Base-by-base conservation (phyloP, 2,888 invertebrate genomes). In the Rotaria magnacalcarata region DNA sequence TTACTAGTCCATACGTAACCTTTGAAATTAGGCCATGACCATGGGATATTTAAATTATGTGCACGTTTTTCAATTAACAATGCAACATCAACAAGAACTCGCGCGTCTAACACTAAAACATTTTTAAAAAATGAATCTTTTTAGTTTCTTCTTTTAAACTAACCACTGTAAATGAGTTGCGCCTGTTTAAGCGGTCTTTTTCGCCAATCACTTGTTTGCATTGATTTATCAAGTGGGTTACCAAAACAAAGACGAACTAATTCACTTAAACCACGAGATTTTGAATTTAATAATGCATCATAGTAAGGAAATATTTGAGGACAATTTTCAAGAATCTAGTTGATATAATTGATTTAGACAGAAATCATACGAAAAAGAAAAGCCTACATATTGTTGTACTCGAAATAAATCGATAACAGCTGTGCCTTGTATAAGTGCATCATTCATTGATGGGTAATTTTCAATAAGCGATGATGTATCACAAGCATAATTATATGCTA, bases 251-350 rank as follows among this genome's bases (percentile, higher is more conserved):
- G 24, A 54, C 80, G 85, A 4, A 86, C 86, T 21, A 86, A 58
- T 85, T 86, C 86, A 60, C 86, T 86, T 84, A 86, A 60, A 34
- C 86, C 86, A 47, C 80, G 80, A 47, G 80, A 80, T 80, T 47
- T 47, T 11, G 4, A 10, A 47, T 47, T 80, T 3, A 47, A 0
- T 80, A 21, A 21, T 34, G 6, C 19, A 67, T 67, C 14, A n/a
- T 24, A 16, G n/a, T 47, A 80, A 24, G 80, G 43, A 80, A 80
- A 80, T 43, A 80, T 5, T 21, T 80, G 47, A n/a, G 80, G 80
- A 43, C n/a, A 80, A 24, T 80, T 14, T 80, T 80, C 80, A 24
- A 24, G 19, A n/a, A 80, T 80, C 80, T 80, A 80, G 19, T 19
- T 24, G n/a, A 3, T 47, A n/a, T 10, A 19, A 75, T 47, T 52